Evolutionary conservation across 2,113 vertebrate species (phyloP).

Genomic region (Caloenas nicobarica): DNA sequence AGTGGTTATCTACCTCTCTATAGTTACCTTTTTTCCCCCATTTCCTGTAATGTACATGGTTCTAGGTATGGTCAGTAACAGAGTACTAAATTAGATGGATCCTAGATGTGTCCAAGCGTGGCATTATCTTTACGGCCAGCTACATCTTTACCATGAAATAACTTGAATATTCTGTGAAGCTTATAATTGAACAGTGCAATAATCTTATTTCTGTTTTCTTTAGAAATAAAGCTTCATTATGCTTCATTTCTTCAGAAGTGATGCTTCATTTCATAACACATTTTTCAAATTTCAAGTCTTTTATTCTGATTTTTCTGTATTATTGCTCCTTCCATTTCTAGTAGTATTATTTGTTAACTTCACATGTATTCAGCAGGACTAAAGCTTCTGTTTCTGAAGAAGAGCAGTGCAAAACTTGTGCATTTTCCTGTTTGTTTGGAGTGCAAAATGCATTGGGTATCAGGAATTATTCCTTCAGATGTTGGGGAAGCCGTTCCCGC

Average conservation of each 20-base stretch:
- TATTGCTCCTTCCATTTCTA: background rate
- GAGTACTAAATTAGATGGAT: background rate
- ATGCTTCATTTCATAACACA: background rate
- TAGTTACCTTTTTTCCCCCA: background rate
- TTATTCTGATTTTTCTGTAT: background rate
- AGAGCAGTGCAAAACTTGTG: background rate
- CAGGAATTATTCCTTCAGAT: background rate
- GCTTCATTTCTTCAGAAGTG: background rate
- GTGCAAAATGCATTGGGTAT: background rate
- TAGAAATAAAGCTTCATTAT: background rate
- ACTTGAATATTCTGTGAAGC: background rate
- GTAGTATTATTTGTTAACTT: background rate
- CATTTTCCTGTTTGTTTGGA: background rate
- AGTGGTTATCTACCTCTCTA: background rate
- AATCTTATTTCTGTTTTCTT: background rate
- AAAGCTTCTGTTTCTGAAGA: background rate
- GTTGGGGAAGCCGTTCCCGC: background rate
- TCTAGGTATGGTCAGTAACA: background rate
- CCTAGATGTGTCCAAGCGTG: background rate
- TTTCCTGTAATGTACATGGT: background rate
- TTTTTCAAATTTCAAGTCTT: background rate
- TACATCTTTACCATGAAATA: background rate
- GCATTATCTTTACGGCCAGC: background rate
- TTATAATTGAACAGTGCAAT: background rate
- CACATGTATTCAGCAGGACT: background rate